A percentile compares a stretch with the other conserved stretches of the same genome.
Evolutionary conservation across 2,113 vertebrate species (phyloP).

Genomic region (Bos indicus): DNA sequence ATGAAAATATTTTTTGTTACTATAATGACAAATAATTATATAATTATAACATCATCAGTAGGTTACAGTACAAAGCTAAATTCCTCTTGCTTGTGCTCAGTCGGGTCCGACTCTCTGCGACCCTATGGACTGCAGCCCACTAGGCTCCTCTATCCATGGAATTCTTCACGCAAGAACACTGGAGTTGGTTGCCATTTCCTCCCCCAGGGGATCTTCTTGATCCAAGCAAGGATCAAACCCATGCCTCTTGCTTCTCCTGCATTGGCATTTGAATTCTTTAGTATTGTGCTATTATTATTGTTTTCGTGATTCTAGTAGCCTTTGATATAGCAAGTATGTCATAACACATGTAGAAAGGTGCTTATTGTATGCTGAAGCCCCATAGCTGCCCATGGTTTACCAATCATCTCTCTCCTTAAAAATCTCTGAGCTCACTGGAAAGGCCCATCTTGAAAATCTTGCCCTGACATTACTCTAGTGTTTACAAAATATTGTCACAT

Average conservation of each 20-base stretch:
- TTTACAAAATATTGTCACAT: neutral
- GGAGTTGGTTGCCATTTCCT: neutral
- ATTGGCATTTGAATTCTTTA: neutral
- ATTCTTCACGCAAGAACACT: neutral
- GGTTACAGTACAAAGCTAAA: neutral
- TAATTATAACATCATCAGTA: neutral
- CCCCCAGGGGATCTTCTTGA: neutral
- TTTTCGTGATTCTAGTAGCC: neutral
- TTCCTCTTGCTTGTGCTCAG: neutral
- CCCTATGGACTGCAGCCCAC: neutral
- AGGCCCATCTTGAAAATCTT: neutral
- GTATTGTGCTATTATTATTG: neutral
- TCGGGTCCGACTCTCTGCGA: accelerated
- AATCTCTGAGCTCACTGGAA: neutral
- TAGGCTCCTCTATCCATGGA: neutral
- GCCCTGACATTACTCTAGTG: neutral
- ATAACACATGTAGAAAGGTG: accelerated
- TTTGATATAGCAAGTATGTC: neutral
- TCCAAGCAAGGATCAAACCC: neutral
- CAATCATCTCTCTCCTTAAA: neutral
- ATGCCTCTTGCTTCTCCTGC: neutral
- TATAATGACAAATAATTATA: neutral
- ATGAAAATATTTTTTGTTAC: neutral
- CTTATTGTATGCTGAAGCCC: neutral
- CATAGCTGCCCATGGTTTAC: neutral